Evolutionary conservation across 2,797 vertebrate species (phyloP), one percentile per base, ranked within the genome.

Genomic region (Hypotaenidia okinawae): DNA sequence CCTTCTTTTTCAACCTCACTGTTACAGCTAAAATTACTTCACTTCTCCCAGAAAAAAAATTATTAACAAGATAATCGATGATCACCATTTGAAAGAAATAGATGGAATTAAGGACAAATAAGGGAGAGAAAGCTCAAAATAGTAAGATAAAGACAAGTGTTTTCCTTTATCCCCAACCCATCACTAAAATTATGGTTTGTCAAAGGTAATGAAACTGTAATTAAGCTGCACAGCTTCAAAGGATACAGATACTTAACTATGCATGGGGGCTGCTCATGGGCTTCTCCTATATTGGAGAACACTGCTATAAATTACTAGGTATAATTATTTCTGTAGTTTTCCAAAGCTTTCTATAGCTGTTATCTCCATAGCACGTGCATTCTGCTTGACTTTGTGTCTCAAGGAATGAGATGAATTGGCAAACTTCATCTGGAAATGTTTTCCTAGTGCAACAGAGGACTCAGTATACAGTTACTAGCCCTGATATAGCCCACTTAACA

Each of bases 191-290:
- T 95, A 93, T 55, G 59, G 87, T 95, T 90, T 96, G 82, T 88
- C 95, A 97, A 92, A 93, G 77, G 74, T 78, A 88, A 84, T 72
- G 85, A 94, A 96, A 94, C 80, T 81, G 74, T 94, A 95, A 96
- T 94, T 95, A 96, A 89, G 23, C 69, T 82, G 59, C 76, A 91
- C 27, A 79, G 43, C 81, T 87, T 94, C 84, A 94, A 94, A 95
- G 61, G 84, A 87, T 84, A 94, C 49, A 90, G 95, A 81, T 84
- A 88, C 35, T 90, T 94, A 93, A 86, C 85, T 73, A 76, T 81
- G 62, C 85, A 94, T 41, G 45, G 91, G 66, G 63, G 81, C 77
- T 93, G 77, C 57, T 94, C 86, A 47, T 43, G 79, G 67, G 77
- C 67, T 91, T 37, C 87, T 89, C 67, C 77, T 70, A 1, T 78